Evolutionary conservation across 2,113 vertebrate genomes (phyloP).

Genomic region (Alethe castanea): DNA sequence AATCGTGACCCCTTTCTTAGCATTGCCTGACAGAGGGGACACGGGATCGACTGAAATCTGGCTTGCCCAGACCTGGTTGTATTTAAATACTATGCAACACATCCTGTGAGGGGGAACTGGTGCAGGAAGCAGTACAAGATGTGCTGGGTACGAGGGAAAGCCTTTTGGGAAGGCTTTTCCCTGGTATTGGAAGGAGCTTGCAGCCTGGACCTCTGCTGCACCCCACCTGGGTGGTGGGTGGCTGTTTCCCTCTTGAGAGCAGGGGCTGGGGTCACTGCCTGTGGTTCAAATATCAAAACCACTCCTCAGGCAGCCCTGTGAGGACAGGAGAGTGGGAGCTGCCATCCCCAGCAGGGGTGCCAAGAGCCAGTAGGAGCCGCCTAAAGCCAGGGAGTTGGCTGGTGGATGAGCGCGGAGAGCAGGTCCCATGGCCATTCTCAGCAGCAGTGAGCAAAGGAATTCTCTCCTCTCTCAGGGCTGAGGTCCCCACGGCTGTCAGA

Average conservation of each 20-base stretch:
- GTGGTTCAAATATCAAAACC: not conserved
- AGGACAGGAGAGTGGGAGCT: not conserved
- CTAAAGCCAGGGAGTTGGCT: not conserved
- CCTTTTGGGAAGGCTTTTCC: not conserved
- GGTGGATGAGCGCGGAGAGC: not conserved
- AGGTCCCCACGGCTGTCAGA: not conserved
- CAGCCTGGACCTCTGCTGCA: not conserved
- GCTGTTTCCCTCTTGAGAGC: fast-evolving
- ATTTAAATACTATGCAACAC: conserved; percentile 1
- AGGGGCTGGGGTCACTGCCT: not conserved
- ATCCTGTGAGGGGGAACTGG: not conserved
- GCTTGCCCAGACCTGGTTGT: not conserved
- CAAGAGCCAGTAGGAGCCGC: not conserved
- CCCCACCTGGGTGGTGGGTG: not conserved
- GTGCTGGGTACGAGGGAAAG: not conserved
- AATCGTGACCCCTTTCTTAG: not conserved
- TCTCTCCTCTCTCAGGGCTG: not conserved
- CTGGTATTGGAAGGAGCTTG: fast-evolving
- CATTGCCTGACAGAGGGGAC: not conserved
- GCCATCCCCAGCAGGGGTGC: not conserved
- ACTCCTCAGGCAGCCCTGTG: not conserved
- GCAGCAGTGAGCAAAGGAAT: not conserved
- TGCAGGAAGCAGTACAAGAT: not conserved
- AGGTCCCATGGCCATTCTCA: not conserved
- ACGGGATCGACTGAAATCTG: not conserved